Percentiles rank a stretch among this genome's conserved stretches.
Conservation (phyloP, 1,140 invertebrate species). For the Chironomus striatipennis region DNA sequence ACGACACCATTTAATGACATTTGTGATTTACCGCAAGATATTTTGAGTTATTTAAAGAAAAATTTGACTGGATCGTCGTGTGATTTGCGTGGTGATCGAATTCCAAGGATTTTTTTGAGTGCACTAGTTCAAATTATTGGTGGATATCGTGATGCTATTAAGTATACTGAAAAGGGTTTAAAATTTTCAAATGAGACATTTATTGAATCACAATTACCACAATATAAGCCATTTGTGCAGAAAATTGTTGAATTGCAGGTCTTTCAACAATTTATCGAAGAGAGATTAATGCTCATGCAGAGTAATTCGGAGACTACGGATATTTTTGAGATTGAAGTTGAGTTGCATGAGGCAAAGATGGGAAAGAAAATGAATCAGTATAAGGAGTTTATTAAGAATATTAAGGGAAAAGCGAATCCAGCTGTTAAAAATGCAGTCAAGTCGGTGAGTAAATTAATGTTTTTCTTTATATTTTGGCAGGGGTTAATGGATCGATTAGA, state of each 20-base stretch:
- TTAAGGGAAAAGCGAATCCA: slow-evolving; percentile 73
- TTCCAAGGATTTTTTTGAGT: slow-evolving; percentile 81
- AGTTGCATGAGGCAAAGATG: slow-evolving; percentile 73
- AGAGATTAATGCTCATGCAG: slow-evolving; percentile 81
- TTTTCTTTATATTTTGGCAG: no score
- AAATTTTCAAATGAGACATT: slow-evolving; percentile 54
- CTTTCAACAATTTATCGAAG: slow-evolving; percentile 94
- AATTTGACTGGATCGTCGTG: slow-evolving; percentile 57
- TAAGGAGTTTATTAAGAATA: slow-evolving; percentile 65
- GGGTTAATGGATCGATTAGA: no score
- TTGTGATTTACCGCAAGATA: slow-evolving; percentile 71
- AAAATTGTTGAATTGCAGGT: slow-evolving; percentile 91
- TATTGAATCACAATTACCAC: slow-evolving; percentile 67
- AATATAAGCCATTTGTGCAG: slow-evolving; percentile 78
- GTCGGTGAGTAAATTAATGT: slow-evolving; percentile 55
- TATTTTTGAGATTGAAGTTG: slow-evolving; percentile 87
- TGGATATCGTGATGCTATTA: slow-evolving; percentile 84
- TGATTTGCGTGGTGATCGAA: slow-evolving; percentile 70
- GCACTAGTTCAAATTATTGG: slow-evolving; percentile 87
- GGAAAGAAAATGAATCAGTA: slow-evolving; percentile 70
- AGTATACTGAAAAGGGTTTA: slow-evolving; percentile 65
- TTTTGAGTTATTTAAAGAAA: slow-evolving; percentile 56
- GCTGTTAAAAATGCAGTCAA: slow-evolving; percentile 72
- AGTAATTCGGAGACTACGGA: slow-evolving; percentile 83
- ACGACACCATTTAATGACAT: slow-evolving; percentile 82